Evolutionary conservation across 2,888 invertebrate species (phyloP), one percentile per base, ranked within the genome.

Genomic region (Mamestra brassicae): DNA sequence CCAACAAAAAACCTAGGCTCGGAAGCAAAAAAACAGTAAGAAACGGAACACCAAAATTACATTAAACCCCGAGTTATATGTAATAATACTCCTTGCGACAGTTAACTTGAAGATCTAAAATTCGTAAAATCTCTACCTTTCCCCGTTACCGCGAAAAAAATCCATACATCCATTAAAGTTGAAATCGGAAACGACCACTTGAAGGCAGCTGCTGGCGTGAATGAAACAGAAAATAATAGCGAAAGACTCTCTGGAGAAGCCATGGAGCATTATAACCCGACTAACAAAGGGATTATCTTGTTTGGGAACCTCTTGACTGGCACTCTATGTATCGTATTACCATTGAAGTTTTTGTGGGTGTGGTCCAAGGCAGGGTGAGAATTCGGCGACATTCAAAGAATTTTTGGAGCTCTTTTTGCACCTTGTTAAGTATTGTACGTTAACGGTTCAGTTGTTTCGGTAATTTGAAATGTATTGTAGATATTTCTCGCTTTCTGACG

Each of bases 231-330:
- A 94, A 94, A 95, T 94, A 94, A 94, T 94, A 93, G 92, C 90
- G 76, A 88, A 90, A 91, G 87, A 90, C 91, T 93, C 93, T 90
- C 92, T 78, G 89, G 92, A 94, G 94, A 93, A 90, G 91, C 94
- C 93, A 76, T 78, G 68, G 68, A 81, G 81, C 86, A 94, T 95
- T 95, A 95, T 94, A 93, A 92, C 93, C 90, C 91, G 90, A 90
- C 93, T 93, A 94, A 95, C 95, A 95, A 95, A 93, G 94, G 94
- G 94, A 95, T 95, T 95, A 95, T 96, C 95, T 95, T 95, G 95
- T 96, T 96, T 95, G 95, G 94, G 94, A 95, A 95, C 95, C 95
- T 95, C 95, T 96, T 95, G 95, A 95, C 95, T 93, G 93, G 92
- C 92, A 92, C 94, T 95, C 93, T 92, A 91, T 93, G 91, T 94